Conservation (phyloP, 2,113 vertebrate genomes). For the Leucopternis melanops region DNA sequence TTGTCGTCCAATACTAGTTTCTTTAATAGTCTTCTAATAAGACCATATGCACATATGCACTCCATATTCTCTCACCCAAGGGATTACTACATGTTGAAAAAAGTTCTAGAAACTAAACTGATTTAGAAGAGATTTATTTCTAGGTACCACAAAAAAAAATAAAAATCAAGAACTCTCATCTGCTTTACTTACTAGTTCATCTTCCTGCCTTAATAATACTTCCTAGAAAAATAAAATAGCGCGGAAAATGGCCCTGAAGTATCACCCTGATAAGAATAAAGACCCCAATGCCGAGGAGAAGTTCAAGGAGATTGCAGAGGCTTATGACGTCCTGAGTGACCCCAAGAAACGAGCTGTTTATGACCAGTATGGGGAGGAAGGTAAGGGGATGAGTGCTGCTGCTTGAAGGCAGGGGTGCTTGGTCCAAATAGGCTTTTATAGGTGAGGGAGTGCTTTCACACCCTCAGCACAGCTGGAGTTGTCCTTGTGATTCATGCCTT, state of each 20-base stretch:
- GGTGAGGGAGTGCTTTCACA: background rate
- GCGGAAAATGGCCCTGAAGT: conserved; percentile 90
- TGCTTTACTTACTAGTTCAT: background rate
- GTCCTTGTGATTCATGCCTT: background rate
- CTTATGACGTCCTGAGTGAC: conserved; percentile 92
- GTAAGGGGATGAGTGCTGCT: conserved; percentile 47
- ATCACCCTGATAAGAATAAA: conserved; percentile 94
- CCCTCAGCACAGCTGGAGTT: background rate
- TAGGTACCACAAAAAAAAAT: background rate
- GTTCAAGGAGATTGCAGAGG: conserved; percentile 93
- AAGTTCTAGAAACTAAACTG: background rate
- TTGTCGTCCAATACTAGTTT: background rate
- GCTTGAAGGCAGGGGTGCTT: background rate
- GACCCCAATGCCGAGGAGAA: conserved; percentile 87
- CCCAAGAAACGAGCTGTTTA: conserved; percentile 89
- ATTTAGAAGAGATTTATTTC: background rate
- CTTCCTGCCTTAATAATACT: background rate
- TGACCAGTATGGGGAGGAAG: conserved; percentile 92
- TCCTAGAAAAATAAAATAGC: background rate
- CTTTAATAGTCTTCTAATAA: background rate
- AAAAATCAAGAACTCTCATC: background rate
- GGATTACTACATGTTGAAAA: background rate
- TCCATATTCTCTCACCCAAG: background rate
- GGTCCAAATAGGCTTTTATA: background rate
- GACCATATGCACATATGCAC: too few species aligned